Base-by-base conservation (phyloP, 1,140 invertebrate genomes). In the Trachymyrmex cornetzi region DNA sequence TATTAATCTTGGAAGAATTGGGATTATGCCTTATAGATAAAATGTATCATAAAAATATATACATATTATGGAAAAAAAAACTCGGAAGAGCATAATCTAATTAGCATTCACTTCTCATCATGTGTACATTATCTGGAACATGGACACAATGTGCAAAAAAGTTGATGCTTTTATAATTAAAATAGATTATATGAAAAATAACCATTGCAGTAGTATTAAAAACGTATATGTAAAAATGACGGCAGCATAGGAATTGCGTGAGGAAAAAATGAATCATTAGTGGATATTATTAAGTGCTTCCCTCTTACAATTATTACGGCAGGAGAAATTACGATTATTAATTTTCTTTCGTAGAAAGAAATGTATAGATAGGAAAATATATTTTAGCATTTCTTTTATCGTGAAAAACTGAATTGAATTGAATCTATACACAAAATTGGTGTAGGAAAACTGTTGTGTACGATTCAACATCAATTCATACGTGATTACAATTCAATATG, bases 251-350 rank as follows among this genome's bases (percentile, higher is more conserved):
- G 12, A 59, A 2, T 74, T 74, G 0, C 22, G 19, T 5, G 12
- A 57, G 19, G 80, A 79, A 55, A 84, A 72, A 80, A 66, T 90
- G 79, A 74, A 72, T 90, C 50, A 22, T 38, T 55, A 71, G 16
- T 19, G 34, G 87, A 87, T 85, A 87, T 90, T 89, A 91, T 92
- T 81, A 93, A 91, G 94, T 94, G 94, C 94, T 95, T 95, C 94
- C 94, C 82, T 89, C 86, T 92, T 91, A 93, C 87, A 92, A 93
- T 93, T 93, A 93, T 89, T 94, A 93, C 86, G 93, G 89, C 92
- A 93, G 86, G 86, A 92, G 38, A 81, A 87, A 24, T 38, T 82
- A 82, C 27, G 27, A 84, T 75, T 50, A 82, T 82, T 69, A 14
- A 86, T 53, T 80, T n/a, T 50, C 38, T 82, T 34, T 84, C 67